phyloP scores from a whole-genome alignment of 2,113 vertebrate genomes.

The Boleophthalmus pectinirostris region DNA sequence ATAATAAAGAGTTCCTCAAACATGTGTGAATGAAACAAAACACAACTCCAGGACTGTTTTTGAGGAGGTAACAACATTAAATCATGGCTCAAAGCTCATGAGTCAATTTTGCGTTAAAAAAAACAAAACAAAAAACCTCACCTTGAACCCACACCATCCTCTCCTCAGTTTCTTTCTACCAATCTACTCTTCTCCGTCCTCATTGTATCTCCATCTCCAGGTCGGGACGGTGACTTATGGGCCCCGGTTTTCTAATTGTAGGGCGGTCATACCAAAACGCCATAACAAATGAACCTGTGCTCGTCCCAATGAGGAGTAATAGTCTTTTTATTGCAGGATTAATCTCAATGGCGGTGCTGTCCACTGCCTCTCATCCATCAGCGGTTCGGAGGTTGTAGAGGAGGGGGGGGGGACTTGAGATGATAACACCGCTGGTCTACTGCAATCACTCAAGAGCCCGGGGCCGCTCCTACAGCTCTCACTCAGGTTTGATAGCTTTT shows the following conservation, averaged over 20 bases:
- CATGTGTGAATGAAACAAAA: too few species aligned
- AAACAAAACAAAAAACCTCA: too few species aligned
- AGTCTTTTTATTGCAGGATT: slow-evolving; percentile 62
- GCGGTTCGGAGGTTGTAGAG: not conserved
- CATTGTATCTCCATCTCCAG: slow-evolving; percentile 1
- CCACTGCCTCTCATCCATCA: slow-evolving; percentile 63
- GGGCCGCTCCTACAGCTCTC: slow-evolving; percentile 33
- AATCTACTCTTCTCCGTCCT: not conserved
- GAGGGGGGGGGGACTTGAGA: slow-evolving; percentile 27
- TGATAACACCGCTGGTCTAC: slow-evolving; percentile 49
- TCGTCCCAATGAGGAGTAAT: slow-evolving; percentile 57
- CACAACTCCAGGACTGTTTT: too few species aligned
- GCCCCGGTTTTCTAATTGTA: slow-evolving; percentile 42
- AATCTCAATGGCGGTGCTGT: slow-evolving; percentile 57
- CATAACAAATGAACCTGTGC: slow-evolving; percentile 45
- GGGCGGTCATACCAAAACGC: slow-evolving; percentile 29
- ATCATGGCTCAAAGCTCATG: too few species aligned
- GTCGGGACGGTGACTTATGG: slow-evolving; percentile 50
- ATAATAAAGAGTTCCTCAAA: too few species aligned
- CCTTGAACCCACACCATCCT: slow-evolving; percentile 1
- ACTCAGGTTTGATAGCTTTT: slow-evolving; percentile 42
- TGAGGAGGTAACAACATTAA: too few species aligned
- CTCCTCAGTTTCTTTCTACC: not conserved
- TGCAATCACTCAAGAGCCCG: slow-evolving; percentile 41
- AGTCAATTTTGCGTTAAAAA: too few species aligned